Evolutionary conservation across 1,140 invertebrate species (phyloP).

Genomic region (Bilobella aurantiaca): DNA sequence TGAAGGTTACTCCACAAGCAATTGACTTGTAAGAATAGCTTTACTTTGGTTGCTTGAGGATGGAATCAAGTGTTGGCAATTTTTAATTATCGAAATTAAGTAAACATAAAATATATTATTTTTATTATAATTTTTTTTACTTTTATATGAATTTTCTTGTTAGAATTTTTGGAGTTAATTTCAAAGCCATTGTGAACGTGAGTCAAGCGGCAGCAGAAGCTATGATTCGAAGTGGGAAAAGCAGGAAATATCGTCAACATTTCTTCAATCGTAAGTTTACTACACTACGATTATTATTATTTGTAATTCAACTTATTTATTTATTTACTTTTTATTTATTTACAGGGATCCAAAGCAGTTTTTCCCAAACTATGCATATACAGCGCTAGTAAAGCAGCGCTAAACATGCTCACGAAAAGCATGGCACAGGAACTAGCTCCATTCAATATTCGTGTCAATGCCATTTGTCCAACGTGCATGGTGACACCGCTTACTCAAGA

Average conservation of each 20-base stretch:
- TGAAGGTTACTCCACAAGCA: background rate
- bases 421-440: constrained; percentile 15
- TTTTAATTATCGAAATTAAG: too few relatives aligned
- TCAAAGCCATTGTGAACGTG: constrained; percentile 23
- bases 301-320: background rate
- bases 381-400: constrained; percentile 15
- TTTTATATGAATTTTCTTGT: background rate
- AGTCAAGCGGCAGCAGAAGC: constrained; percentile 14
- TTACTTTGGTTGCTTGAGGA: background rate
- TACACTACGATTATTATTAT: background rate
- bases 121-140: background rate
- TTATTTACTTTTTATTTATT: background rate
- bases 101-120: background rate
- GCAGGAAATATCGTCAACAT: constrained; percentile 24
- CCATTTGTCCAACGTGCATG: constrained; percentile 14
- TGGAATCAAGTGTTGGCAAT: background rate
- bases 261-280: constrained; percentile 12
- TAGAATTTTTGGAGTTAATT: constrained; percentile 27
- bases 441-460: constrained; percentile 14
- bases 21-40: constrained; percentile 11
- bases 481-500: background rate
- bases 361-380: background rate
- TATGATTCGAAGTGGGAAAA: constrained; percentile 9
- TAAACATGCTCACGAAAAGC: constrained; percentile 14
- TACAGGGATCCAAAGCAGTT: background rate